Evolutionary conservation across 1,140 invertebrate genomes (phyloP).

Genomic region (Prorops nasuta): DNA sequence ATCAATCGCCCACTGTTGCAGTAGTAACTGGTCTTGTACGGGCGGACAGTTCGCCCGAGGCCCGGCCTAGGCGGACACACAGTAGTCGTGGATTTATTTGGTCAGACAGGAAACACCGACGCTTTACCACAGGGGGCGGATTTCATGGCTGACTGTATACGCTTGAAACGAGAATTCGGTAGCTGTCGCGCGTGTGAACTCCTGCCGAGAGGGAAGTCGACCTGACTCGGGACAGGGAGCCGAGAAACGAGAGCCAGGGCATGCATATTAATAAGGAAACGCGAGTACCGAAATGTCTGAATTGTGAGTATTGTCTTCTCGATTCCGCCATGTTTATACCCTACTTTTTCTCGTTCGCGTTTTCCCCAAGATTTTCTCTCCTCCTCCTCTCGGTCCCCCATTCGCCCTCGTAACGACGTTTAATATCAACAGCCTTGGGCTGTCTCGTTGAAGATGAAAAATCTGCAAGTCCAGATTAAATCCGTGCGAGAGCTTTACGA

Average conservation of each 20-base stretch:
- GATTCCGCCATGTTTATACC: constrained; percentile 32
- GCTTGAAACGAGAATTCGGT: constrained; percentile 17
- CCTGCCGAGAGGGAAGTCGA: constrained; percentile 17
- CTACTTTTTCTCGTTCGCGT: constrained; percentile 16
- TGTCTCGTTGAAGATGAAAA: too few relatives aligned
- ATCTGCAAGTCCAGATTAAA: too few relatives aligned
- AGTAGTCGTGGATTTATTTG: constrained; percentile 50
- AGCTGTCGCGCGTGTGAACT: constrained; percentile 22
- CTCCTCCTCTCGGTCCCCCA: background rate
- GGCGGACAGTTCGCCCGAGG: constrained; percentile 45
- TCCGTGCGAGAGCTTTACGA: too few relatives aligned
- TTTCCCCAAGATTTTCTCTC: background rate
- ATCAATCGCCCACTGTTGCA: constrained; percentile 32
- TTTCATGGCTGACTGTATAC: constrained; percentile 25
- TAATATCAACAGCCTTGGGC: too few relatives aligned
- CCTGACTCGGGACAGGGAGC: constrained; percentile 18
- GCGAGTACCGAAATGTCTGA: constrained; percentile 36
- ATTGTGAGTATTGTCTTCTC: constrained; percentile 29
- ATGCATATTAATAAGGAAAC: constrained; percentile 46
- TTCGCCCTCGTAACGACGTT: too few relatives aligned
- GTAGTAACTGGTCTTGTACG: constrained; percentile 46
- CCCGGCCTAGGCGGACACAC: constrained; percentile 15
- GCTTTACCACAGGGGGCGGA: constrained; percentile 27
- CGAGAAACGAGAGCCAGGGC: constrained; percentile 40
- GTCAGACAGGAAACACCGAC: constrained; percentile 46